Evolutionary conservation across 2,113 vertebrate genomes (phyloP).

Genomic region (Leucoraja erinaceus): DNA sequence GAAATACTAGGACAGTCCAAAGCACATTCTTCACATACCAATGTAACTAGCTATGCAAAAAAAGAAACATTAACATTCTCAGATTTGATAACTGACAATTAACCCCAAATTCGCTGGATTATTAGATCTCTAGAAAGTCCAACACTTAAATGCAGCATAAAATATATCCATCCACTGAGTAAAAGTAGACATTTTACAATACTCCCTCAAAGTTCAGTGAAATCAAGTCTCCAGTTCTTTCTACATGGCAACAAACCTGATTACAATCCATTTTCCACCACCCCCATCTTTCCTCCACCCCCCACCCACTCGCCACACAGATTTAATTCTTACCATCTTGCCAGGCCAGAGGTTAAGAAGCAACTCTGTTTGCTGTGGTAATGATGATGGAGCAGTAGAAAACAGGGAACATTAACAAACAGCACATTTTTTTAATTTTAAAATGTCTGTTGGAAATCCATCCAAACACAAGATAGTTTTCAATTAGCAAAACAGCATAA

Average conservation of each 20-base stretch:
- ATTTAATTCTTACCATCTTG: conserved; percentile 51
- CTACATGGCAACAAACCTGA: neutral
- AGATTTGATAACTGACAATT: no score
- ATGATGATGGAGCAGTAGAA: conserved; percentile 47
- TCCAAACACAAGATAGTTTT: conserved; percentile 1
- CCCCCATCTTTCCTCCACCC: neutral
- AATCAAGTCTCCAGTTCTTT: neutral
- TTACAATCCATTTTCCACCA: neutral
- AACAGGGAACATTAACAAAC: conserved; percentile 43
- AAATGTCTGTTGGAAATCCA: conserved; percentile 1
- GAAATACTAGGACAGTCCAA: no score
- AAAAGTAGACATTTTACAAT: neutral
- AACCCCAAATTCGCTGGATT: neutral
- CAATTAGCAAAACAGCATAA: conserved; percentile 12
- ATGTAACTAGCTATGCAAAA: neutral
- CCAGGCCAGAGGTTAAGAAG: conserved; percentile 50
- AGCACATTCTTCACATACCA: no score
- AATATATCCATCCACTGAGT: neutral
- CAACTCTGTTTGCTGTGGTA: conserved; percentile 51
- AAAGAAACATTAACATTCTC: neutral
- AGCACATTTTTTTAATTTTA: conserved; percentile 43
- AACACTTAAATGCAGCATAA: no score
- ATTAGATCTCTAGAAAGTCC: neutral
- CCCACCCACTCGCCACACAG: conserved; percentile 41
- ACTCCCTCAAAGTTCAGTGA: neutral